Evolutionary conservation across 1,140 invertebrate species (phyloP).

Genomic region (Nephotettix cincticeps): DNA sequence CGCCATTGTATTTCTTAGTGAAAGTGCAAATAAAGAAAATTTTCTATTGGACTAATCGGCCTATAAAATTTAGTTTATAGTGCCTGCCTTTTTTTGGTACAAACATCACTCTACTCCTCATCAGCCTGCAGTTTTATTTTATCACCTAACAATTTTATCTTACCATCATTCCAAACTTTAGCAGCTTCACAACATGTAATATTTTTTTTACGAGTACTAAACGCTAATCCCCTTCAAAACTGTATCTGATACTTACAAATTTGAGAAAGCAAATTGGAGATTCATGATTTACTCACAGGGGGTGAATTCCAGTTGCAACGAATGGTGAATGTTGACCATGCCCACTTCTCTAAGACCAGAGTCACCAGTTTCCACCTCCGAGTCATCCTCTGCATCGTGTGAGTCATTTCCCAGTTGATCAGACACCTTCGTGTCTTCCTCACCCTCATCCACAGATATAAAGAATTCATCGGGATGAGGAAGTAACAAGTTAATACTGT

Average conservation of each 20-base stretch:
- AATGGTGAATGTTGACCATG: constrained; percentile 30
- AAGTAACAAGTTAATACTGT: constrained; percentile 43
- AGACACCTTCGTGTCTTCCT: constrained; percentile 16
- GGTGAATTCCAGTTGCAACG: constrained; percentile 31
- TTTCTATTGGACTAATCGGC: too few relatives aligned
- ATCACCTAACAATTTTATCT: neutral
- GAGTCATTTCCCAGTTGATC: neutral
- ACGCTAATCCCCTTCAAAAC: neutral
- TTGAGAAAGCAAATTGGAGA: neutral
- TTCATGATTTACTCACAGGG: constrained; percentile 19
- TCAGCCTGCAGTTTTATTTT: neutral
- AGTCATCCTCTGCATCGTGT: constrained; percentile 1
- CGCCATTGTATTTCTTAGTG: too few relatives aligned
- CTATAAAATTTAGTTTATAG: too few relatives aligned
- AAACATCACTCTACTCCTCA: neutral
- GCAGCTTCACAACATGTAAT: neutral
- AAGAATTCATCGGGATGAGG: constrained; percentile 44
- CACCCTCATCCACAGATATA: constrained; percentile 30
- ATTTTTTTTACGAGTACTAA: neutral
- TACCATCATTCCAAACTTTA: neutral
- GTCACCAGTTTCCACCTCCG: constrained; percentile 21
- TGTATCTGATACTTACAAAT: neutral
- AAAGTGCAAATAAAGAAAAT: too few relatives aligned
- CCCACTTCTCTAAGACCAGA: constrained; percentile 39
- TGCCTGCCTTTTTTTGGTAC: too few relatives aligned